Percentiles rank a stretch among this genome's conserved stretches.
These are phyloP conservation scores for Meghimatium bilineatum DNA, from an alignment of 2,888 invertebrate species.

Conservation along the genomic window DNA sequence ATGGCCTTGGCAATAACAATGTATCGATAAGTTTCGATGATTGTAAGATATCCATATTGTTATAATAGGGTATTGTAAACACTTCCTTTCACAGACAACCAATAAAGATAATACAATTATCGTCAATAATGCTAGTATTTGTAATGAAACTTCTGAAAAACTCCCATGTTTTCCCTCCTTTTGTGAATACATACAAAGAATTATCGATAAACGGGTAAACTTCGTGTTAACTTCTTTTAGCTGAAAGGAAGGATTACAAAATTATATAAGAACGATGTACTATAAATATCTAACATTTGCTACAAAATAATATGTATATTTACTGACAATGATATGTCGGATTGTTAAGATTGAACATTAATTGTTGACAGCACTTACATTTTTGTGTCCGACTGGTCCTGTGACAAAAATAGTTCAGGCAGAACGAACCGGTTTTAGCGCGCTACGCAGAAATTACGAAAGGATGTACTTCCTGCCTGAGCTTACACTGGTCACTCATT, in stretches of 20 bases:
- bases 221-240: neutral
- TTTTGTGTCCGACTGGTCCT: neutral
- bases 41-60: too few relatives aligned
- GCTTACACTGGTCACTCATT: neutral
- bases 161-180: neutral
- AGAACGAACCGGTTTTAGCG: slow-evolving; percentile 22
- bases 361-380: slow-evolving; percentile 4
- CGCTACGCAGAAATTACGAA: neutral
- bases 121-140: neutral
- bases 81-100: too few relatives aligned
- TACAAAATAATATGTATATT: neutral
- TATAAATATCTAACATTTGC: neutral
- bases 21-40: too few relatives aligned
- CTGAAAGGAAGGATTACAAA: neutral
- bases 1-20: too few relatives aligned
- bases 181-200: neutral
- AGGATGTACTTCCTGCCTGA: slow-evolving; percentile 2
- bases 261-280: neutral
- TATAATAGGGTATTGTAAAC: too few relatives aligned
- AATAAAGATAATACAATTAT: neutral
- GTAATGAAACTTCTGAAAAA: neutral
- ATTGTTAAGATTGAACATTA: neutral
- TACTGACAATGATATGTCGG: neutral
- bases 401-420: slow-evolving; percentile 16
- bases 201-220: slow-evolving; percentile 9